These are phyloP conservation scores for Steatocranus sp. DNA, from an alignment of 2,797 vertebrate genomes.

Conservation along the genomic window DNA sequence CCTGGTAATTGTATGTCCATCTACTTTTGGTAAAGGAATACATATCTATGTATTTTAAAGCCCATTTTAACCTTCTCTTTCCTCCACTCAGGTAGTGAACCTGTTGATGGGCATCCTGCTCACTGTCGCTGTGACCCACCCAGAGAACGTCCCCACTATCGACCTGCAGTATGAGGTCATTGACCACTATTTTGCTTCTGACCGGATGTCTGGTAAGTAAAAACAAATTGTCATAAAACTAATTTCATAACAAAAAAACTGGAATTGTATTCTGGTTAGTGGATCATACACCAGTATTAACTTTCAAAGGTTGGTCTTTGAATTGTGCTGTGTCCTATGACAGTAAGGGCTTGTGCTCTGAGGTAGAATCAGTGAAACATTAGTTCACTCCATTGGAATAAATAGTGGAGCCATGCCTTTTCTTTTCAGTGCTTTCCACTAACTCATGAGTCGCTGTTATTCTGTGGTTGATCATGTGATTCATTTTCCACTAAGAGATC, in stretches of 20 bases:
- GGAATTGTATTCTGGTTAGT: background rate
- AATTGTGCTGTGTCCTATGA: background rate
- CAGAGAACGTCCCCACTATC: slow-evolving; percentile 88
- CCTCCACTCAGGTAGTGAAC: slow-evolving; percentile 85
- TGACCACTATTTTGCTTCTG: slow-evolving; percentile 93
- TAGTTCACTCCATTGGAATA: background rate
- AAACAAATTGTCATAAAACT: background rate
- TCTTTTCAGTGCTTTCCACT: background rate
- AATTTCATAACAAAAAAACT: background rate
- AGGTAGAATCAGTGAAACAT: background rate
- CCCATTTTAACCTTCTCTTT: background rate
- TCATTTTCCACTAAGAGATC: slow-evolving; percentile 8
- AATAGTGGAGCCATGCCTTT: background rate
- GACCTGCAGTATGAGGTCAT: slow-evolving; percentile 98
- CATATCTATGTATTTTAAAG: background rate
- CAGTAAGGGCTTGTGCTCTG: background rate
- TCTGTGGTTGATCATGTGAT: slow-evolving; percentile 9
- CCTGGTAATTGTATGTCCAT: background rate
- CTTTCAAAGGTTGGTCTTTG: background rate
- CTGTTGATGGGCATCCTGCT: slow-evolving; percentile 95
- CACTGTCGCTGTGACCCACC: slow-evolving; percentile 96
- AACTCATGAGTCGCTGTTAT: background rate
- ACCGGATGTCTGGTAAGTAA: slow-evolving; percentile 90
- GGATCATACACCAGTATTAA: background rate
- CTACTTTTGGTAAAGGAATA: background rate